Evolutionary conservation across 2,888 invertebrate species (phyloP).

Genomic region (Clitarchus hookeri): DNA sequence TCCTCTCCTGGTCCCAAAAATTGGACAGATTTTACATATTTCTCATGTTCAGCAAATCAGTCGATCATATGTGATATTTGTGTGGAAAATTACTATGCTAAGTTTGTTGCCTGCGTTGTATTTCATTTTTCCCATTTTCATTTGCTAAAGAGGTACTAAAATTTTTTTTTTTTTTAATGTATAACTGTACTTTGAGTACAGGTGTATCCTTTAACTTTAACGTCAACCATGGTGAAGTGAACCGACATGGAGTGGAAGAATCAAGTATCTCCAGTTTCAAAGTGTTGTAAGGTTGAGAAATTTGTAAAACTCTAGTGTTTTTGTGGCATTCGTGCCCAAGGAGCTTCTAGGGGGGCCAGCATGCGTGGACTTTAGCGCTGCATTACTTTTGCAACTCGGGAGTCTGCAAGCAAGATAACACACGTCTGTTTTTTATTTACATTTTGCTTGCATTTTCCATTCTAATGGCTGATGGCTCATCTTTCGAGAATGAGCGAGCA

Average conservation of each 20-base stretch:
- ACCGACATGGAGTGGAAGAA: neutral
- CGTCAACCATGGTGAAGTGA: neutral
- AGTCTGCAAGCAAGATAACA: constrained; percentile 22
- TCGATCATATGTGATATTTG: constrained; percentile 3
- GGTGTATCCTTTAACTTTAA: neutral
- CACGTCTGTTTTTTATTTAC: constrained; percentile 19
- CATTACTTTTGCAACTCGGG: constrained; percentile 5
- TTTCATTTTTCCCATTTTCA: neutral
- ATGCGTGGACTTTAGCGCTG: constrained; percentile 24
- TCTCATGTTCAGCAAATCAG: neutral
- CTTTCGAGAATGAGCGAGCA: neutral
- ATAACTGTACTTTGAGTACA: neutral
- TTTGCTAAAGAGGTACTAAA: neutral
- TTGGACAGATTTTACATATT: constrained; percentile 10
- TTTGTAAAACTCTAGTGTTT: constrained; percentile 17
- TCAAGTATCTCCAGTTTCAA: neutral
- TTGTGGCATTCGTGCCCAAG: neutral
- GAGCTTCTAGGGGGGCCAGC: constrained; percentile 27
- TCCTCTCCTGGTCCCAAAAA: constrained; percentile 16
- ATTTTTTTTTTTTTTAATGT: neutral
- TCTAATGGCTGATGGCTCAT: constrained; percentile 11
- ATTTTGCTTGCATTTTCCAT: constrained; percentile 26
- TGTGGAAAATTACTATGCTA: neutral
- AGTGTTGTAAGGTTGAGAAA: constrained; percentile 1
- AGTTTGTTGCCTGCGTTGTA: neutral